A percentile compares a stretch with the other conserved stretches of the same genome.
phyloP scores from a whole-genome alignment of 2,113 vertebrate species.

The Gnathonemus echidnorhynchus region DNA sequence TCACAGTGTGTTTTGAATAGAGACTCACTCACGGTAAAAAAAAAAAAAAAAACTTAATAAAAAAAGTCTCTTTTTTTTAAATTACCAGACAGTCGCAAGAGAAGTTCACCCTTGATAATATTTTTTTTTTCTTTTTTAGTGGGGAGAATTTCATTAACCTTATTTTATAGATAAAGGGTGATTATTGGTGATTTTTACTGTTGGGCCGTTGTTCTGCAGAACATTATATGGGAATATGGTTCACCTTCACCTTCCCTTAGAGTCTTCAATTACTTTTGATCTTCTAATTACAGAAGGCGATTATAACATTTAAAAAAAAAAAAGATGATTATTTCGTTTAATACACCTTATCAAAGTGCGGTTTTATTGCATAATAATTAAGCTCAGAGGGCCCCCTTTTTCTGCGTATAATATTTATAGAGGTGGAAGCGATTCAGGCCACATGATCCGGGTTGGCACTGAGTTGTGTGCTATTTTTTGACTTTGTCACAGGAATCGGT shows the following conservation, averaged over 20 bases:
- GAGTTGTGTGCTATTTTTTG: conserved; percentile 52
- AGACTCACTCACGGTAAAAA: neutral
- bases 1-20: neutral
- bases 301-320: conserved; percentile 68
- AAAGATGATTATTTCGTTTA: conserved; percentile 65
- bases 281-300: conserved; percentile 72
- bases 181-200: conserved; percentile 31
- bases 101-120: conserved; percentile 19
- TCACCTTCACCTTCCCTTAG: conserved; percentile 68
- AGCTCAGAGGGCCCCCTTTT: conserved; percentile 44
- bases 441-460: conserved; percentile 36
- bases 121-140: conserved; percentile 23
- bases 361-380: conserved; percentile 66
- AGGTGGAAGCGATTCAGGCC: conserved; percentile 35
- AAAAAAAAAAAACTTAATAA: neutral
- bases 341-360: conserved; percentile 66
- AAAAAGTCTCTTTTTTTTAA: conserved; percentile 14
- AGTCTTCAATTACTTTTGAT: conserved; percentile 63
- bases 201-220: conserved; percentile 52
- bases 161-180: conserved; percentile 35
- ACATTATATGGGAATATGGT: conserved; percentile 57
- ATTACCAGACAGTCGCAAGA: conserved; percentile 14
- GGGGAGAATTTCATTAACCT: conserved; percentile 29
- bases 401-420: conserved; percentile 28
- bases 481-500: conserved; percentile 63